Base-by-base conservation (phyloP, 2,888 invertebrate species). In the Tetranychus truncatus region DNA sequence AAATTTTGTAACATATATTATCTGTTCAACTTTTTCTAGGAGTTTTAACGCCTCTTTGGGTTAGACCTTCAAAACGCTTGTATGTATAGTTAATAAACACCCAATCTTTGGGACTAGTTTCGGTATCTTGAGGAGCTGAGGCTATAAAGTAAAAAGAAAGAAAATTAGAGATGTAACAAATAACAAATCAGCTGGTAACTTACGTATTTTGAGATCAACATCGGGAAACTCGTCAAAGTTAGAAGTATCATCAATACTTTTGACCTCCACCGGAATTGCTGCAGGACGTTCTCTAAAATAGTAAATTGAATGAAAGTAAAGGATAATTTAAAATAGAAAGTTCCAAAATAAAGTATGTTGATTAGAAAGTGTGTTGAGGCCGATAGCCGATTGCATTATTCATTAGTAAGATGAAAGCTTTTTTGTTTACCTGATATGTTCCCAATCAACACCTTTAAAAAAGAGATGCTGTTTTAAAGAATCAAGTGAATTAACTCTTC, bases 161-260 rank as follows among this genome's bases (percentile, higher is more conserved):
- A 46, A 6, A 74, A 72, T 73, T 66, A 20, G 46, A 34, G 1
- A 0, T 66, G 5, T 34, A 65, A 9, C 55, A 44, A 46, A 34
- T 44, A 46, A 9, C 21, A 34, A 18, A 45, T 15, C 20, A 6
- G 11, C 73, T 9, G 46, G 44, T 75, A 73, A 88, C 93, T 89
- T 87, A 95, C 95, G 95, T 86, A 96, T 95, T 87, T 95, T 93
- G 80, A 97, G 88, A 83, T 97, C 96, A 81, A 95, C 95, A 85
- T 99, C 97, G 7, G 97, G 97, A 87, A 99, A 99, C 81, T 99
- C 99, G 85, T 99, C 99, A 84, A 99, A 99, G 86, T 99, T 99
- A 79, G 96, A 96, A 71, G 99, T 99, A 84, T 99, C 99, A 83
- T 99, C 99, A 81, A 99, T 99, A 79, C 96, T 95, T 83, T 92